These are phyloP conservation scores for Apostichopus californicus DNA, from an alignment of 35 echinoderm and acorn worm species.

Conservation along the genomic window DNA sequence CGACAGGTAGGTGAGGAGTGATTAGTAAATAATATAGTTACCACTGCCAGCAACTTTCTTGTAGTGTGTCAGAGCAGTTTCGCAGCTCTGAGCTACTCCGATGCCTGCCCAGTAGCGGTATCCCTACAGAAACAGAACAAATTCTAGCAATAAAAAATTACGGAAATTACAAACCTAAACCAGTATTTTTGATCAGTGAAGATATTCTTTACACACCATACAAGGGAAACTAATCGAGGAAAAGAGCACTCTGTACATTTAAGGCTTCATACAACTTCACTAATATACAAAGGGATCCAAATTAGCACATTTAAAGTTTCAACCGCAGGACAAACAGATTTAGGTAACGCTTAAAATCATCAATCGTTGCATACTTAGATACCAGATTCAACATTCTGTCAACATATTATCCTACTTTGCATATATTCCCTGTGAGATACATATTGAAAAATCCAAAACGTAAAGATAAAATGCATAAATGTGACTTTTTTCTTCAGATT, in stretches of 20 bases:
- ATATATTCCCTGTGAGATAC: background rate
- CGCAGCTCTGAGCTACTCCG: slow-evolving; percentile 91
- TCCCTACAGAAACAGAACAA: slow-evolving; percentile 62
- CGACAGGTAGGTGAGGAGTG: no score
- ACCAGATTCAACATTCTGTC: background rate
- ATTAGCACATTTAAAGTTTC: no score
- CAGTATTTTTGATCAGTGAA: no score
- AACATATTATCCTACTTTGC: background rate
- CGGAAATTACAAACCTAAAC: no score
- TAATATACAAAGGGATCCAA: no score
- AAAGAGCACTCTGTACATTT: no score
- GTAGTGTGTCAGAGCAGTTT: slow-evolving; percentile 92
- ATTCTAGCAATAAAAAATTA: background rate
- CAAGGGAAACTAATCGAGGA: no score
- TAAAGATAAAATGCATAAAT: background rate
- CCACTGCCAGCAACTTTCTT: slow-evolving; percentile 90
- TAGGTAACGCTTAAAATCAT: no score
- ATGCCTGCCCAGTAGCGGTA: slow-evolving; percentile 93
- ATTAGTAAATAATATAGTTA: background rate
- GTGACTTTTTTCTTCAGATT: background rate
- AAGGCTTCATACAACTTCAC: no score
- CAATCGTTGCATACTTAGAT: background rate
- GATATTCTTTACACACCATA: no score
- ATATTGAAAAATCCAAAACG: background rate
- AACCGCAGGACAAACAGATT: no score